Evolutionary conservation across 2,797 vertebrate species (phyloP), one percentile per base, ranked within the genome.

Genomic region (Manis crassicaudata): DNA sequence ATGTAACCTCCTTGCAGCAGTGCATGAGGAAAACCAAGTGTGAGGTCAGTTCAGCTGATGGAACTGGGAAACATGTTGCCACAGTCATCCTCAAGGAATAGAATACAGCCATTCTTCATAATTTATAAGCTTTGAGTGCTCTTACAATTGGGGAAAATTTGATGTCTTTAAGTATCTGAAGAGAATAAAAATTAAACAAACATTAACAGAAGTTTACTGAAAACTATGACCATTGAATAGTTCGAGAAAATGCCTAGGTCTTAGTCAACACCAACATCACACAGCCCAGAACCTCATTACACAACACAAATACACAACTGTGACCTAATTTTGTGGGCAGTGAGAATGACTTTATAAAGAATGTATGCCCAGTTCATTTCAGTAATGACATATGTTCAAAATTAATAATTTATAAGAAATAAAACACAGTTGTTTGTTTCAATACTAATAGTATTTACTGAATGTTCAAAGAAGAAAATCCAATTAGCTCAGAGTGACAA

Each of bases 381-480:
- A 88, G 72, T 95, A 88, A 94, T 89, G 76, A 63, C 81, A 96
- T 92, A 67, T 84, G 67, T 95, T 98, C 86, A 90, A 98, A 95
- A 95, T 93, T 76, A 75, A 94, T 72, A 54, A 87, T 76, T 96
- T 95, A 50, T 77, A 94, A 76, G 91, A 91, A 94, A 79, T 86
- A 25, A 72, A 96, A 93, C 14, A 54, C 77, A 95, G 63, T 63
- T 76, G 50, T 86, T 97, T 84, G 32, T 90, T 96, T 97, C 75
- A 72, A 56, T 97, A 94, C 96, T 96, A 96, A 88, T 86, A 90
- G 70, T 70, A 85, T 80, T 72, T 97, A 97, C 96, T 86, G 86
- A 98, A 87, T 56, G 97, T 88, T 92, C 90, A 97, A 98, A 93
- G 62, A 97, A 29, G 17, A 97, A 98, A 97, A 93, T 88, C 20